Base-by-base conservation (phyloP, 2,888 invertebrate species). In the Dioctria linearis region DNA sequence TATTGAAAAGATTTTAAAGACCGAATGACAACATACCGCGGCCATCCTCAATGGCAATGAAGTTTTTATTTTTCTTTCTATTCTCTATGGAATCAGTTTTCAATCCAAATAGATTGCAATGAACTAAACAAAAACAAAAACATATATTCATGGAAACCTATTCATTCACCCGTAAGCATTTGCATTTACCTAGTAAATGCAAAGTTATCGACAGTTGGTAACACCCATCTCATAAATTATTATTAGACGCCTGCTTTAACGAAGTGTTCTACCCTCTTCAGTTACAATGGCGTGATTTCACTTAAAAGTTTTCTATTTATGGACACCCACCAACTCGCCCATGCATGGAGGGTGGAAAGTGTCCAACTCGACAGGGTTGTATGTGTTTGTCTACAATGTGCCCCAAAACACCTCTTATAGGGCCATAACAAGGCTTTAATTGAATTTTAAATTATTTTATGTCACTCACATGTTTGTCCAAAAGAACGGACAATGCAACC, bases 391-490 rank as follows among this genome's bases (percentile, higher is more conserved):
- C 1, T 25, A 25, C 25, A 25, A 25, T 25, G 25, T 25, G 11
- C 46, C 13, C 42, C 25, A 61, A 13, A 5, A 49, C 54, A 78
- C 66, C 54, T 78, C 63, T 63, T 51, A 25, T 25, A 11, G 42
- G 25, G 42, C 75, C 59, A 66, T 49, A 78, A 59, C 57, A n/a
- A 79, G 39, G 59, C 54, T 54, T 79, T 79, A 79, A 79, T 79
- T 79, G 79, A 79, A 79, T 79, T 79, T 79, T 79, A 79, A 79
- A 79, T 79, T 79, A 79, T 79, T 79, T 79, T 79, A 79, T 79
- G 79, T 79, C 79, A 79, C 69, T 54, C 67, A 67, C 67, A 79
- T 79, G 57, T 79, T 54, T 79, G 57, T 8, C 25, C 40, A 13
- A 25, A 25, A 78, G 65, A n/a, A 78, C 49, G 65, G 61, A 78